Evolutionary conservation across 2,113 vertebrate genomes (phyloP).

Genomic region (Ariopsis seemanni): DNA sequence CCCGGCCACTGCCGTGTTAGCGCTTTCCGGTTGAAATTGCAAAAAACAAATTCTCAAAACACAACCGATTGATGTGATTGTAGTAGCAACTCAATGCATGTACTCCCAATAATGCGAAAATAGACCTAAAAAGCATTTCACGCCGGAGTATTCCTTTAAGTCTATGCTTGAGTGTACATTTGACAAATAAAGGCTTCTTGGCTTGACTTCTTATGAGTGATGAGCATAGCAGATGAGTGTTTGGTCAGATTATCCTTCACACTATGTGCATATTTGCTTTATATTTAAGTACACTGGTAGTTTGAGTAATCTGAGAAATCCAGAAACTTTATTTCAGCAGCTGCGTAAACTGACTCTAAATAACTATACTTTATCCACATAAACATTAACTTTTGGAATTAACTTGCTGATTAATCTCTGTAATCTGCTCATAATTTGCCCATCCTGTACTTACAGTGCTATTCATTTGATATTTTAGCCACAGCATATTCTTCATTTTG

Average conservation of each 20-base stretch:
- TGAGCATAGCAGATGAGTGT: background rate
- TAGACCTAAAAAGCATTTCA: no score
- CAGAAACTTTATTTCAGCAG: background rate
- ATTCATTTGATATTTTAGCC: background rate
- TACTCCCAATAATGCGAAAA: no score
- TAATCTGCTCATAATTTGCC: background rate
- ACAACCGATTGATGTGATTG: no score
- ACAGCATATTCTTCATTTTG: background rate
- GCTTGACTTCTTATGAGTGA: background rate
- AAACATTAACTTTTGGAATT: background rate
- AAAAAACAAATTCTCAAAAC: no score
- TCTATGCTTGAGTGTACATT: no score
- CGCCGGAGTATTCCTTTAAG: no score
- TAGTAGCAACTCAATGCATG: no score
- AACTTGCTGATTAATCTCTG: background rate
- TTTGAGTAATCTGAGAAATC: background rate
- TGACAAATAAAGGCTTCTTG: no score
- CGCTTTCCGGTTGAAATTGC: no score
- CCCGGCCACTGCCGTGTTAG: no score
- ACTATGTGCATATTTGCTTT: background rate
- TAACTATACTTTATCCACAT: background rate
- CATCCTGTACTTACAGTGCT: background rate
- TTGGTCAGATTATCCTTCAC: background rate
- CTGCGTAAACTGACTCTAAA: background rate
- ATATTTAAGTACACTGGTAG: background rate